A percentile compares a stretch with the other conserved stretches of the same genome.
These are phyloP conservation scores for Ondatra zibethicus DNA, from an alignment of 2,113 vertebrate genomes.

Conservation along the genomic window DNA sequence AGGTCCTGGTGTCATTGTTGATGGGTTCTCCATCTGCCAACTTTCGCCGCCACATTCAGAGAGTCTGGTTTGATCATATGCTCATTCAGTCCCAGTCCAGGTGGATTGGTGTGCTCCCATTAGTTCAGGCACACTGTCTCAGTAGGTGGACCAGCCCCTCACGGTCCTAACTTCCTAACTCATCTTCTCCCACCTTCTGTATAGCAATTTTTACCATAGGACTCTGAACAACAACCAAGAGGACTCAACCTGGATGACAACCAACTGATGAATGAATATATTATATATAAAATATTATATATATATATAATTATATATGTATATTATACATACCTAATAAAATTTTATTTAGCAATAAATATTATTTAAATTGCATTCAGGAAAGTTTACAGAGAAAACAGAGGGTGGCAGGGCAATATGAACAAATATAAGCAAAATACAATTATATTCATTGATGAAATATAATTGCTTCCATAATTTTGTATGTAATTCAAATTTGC, in stretches of 20 bases:
- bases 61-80: no score
- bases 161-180: no score
- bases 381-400: not conserved
- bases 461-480: not conserved
- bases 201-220: no score
- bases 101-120: no score
- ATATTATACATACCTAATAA: not conserved
- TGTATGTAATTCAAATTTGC: not conserved
- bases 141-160: no score
- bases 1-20: no score
- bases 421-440: not conserved
- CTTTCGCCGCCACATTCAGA: no score
- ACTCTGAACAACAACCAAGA: not conserved
- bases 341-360: not conserved
- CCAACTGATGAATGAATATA: not conserved
- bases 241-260: not conserved
- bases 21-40: no score
- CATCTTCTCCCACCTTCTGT: no score
- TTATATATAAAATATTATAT: no score
- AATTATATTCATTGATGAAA: not conserved
- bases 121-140: no score
- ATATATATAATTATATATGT: not conserved
- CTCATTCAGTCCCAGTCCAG: no score
- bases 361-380: not conserved
- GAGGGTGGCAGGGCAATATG: not conserved